These are phyloP conservation scores for Pheosia tremula DNA, from an alignment of 2,888 invertebrate species.

Conservation along the genomic window DNA sequence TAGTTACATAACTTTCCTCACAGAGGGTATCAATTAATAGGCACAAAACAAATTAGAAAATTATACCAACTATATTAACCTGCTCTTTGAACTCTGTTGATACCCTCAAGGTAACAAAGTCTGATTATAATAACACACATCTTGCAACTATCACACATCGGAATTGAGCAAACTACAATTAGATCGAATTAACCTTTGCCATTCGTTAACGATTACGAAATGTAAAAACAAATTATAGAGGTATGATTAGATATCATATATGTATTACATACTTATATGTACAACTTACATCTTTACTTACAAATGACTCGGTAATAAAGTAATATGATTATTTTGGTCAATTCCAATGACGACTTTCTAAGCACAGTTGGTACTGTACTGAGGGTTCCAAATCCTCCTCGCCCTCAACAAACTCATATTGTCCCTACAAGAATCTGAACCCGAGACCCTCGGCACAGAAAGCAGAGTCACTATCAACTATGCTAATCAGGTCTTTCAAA, in stretches of 20 bases:
- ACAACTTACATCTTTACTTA: no score
- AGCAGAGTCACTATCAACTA: no score
- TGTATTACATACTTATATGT: no score
- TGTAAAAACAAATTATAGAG: background rate
- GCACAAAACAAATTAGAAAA: background rate
- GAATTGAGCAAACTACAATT: conserved; percentile 1
- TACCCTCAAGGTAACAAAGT: conserved; percentile 2
- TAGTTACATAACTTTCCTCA: background rate
- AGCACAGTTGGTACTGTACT: no score
- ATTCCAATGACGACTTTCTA: no score
- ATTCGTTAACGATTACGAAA: conserved; percentile 6
- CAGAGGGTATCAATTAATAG: background rate
- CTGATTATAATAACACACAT: conserved; percentile 4
- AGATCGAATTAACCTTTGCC: conserved; percentile 6
- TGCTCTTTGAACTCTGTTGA: background rate
- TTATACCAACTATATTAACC: background rate
- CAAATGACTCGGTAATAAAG: no score
- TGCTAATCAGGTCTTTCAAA: no score
- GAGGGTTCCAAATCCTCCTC: no score
- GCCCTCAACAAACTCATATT: no score
- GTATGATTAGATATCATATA: background rate
- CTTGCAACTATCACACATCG: conserved; percentile 1
- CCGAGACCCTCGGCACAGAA: no score
- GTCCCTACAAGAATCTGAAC: no score
- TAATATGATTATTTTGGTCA: no score